Evolutionary conservation across 2,888 invertebrate species (phyloP).

Genomic region (Ptychoptera albimana): DNA sequence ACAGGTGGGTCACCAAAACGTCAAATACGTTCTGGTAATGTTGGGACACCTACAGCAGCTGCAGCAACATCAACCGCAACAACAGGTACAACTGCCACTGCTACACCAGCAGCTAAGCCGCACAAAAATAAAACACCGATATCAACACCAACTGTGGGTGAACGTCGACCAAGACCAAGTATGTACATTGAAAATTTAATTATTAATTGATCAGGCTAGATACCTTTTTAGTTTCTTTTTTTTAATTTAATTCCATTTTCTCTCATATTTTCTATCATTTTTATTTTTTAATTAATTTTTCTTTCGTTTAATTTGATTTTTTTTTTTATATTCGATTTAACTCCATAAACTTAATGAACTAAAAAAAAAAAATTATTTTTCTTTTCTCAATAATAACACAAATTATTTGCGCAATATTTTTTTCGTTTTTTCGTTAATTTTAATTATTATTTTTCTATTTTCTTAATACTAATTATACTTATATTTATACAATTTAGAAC

Average conservation of each 20-base stretch:
- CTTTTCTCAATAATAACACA: neutral
- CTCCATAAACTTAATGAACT: neutral
- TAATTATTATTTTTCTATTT: too few species aligned
- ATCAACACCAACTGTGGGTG: slow-evolving; percentile 33
- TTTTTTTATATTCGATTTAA: neutral
- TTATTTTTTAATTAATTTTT: too few species aligned
- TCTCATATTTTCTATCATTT: too few species aligned
- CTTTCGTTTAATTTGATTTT: neutral
- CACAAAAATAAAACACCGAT: slow-evolving; percentile 44
- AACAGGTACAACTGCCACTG: slow-evolving; percentile 28
- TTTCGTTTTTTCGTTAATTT: too few species aligned
- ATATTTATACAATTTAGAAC: too few species aligned
- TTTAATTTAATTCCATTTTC: too few species aligned
- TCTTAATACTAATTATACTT: too few species aligned
- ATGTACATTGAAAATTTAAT: slow-evolving; percentile 30
- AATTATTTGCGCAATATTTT: too few species aligned
- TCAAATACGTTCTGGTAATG: slow-evolving; percentile 39
- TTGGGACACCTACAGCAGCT: slow-evolving; percentile 20
- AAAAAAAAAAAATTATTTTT: neutral
- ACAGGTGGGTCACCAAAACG: slow-evolving; percentile 63
- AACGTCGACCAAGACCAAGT: slow-evolving; percentile 51
- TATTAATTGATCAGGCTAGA: too few species aligned
- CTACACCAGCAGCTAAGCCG: slow-evolving; percentile 46
- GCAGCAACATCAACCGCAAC: slow-evolving; percentile 35
- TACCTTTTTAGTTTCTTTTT: too few species aligned